Percentiles rank a stretch among this genome's conserved stretches.
phyloP scores from a whole-genome alignment of 2,113 vertebrate species.

The Pica pica region DNA sequence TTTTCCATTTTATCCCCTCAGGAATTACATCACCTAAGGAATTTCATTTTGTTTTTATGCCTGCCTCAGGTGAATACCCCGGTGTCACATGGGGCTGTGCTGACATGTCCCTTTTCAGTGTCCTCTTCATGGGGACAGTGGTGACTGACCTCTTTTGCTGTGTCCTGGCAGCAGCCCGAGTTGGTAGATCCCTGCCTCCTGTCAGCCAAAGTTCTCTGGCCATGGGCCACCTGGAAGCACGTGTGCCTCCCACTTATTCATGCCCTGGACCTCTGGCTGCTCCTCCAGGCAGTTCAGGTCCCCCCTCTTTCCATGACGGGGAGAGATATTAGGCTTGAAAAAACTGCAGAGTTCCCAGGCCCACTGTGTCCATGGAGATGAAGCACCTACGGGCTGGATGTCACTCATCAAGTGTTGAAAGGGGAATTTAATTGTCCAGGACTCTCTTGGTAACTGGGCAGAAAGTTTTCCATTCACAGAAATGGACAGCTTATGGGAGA shows the following conservation, averaged over 20 bases:
- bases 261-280: not conserved
- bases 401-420: not conserved
- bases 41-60: not conserved
- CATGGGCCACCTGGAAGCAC: not conserved
- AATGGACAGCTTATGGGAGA: not conserved
- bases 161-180: not conserved
- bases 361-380: not conserved
- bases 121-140: not conserved
- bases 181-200: not conserved
- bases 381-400: not conserved
- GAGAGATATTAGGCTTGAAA: not conserved
- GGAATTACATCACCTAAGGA: not conserved
- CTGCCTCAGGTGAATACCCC: fast-evolving
- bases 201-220: not conserved
- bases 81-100: fast-evolving
- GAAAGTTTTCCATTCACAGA: not conserved
- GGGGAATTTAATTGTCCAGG: not conserved
- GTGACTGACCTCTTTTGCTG: not conserved
- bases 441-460: not conserved
- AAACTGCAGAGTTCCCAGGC: not conserved
- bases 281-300: not conserved
- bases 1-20: not conserved
- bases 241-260: not conserved
- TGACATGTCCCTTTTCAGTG: not conserved
- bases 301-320: not conserved